A percentile compares a stretch with the other conserved stretches of the same genome.
phyloP scores from a whole-genome alignment of 2,797 vertebrate species.

The Aselliscus stoliczkanus region DNA sequence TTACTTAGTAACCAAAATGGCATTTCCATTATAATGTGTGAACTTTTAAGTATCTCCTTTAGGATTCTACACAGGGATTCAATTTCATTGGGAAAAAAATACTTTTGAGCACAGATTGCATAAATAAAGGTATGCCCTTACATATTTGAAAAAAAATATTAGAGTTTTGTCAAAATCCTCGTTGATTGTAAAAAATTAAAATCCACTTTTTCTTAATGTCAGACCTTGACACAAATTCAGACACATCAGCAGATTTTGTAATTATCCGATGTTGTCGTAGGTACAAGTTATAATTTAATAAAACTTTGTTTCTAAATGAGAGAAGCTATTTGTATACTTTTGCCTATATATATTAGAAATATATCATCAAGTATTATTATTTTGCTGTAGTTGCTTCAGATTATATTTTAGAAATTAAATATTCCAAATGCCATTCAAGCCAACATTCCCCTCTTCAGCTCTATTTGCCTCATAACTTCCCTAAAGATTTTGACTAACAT shows the following conservation, averaged over 20 bases:
- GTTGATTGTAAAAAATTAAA: not conserved
- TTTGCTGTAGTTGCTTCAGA: not conserved
- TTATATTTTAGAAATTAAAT: not conserved
- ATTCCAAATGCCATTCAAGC: not conserved
- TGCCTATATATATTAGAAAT: not conserved
- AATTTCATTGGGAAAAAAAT: no score
- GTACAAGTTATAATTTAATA: not conserved
- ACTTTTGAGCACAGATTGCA: no score
- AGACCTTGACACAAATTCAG: not conserved
- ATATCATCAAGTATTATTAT: not conserved
- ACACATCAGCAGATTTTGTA: not conserved
- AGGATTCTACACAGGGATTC: conserved; percentile 35
- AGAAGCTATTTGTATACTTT: not conserved
- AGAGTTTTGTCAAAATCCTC: not conserved
- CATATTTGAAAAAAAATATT: not conserved
- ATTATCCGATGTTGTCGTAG: not conserved
- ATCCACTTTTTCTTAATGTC: not conserved
- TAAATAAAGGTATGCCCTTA: conserved; percentile 14
- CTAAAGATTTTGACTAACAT: not conserved
- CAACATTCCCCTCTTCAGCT: not conserved
- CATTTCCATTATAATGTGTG: conserved; percentile 43
- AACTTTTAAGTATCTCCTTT: conserved; percentile 38
- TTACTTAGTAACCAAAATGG: conserved; percentile 49
- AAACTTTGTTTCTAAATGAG: not conserved
- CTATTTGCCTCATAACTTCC: not conserved